Base-by-base conservation (phyloP, 2,113 vertebrate genomes). In the Sylvietta virens region DNA sequence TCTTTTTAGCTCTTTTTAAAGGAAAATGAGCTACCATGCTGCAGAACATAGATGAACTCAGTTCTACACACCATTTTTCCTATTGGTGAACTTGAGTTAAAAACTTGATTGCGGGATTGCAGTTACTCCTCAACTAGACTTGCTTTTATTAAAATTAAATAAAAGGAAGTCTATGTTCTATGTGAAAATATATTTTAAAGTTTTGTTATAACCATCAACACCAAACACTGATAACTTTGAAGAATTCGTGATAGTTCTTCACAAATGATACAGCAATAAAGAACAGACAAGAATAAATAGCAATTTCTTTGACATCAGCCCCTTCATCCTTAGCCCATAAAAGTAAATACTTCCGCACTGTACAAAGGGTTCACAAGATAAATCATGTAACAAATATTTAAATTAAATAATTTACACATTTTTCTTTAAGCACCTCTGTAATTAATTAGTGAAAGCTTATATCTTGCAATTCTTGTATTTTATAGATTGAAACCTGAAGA, bases 401-500 rank as follows among this genome's bases (percentile, higher is more conserved):
- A 95, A 92, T 96, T 96, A 95, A 97, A 97, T 97, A 96, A 95
- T 92, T 94, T 90, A 96, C 76, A 86, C 77, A 45, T 79, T 85
- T 92, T 87, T 85, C 71, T 93, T 95, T 88, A 97, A 94, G 88
- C 76, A 95, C 72, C 86, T 94, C 77, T 90, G 74, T 51, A 73
- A 88, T 89, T 92, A 95, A 95, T 94, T 93, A 95, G 93, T 91
- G 31, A 69, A 85, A 77, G 21, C 83, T 93, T 86, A 83, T 86
- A 79, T 19, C 54, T 87, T 86, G 93, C 74, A 91, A 83, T 93
- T 82, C 48, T 91, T 58, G 30, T 71, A 88, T 90, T 96, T 93
- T 90, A 96, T 81, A 95, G 95, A 86, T 24, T 50, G 51, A 78
- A 88, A 80, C 56, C 61, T 28, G 62, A 96, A 87, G 37, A 94